Evolutionary conservation across 64 coral and sea anemone species (phyloP), one percentile per base, ranked within the genome.

Genomic region (Dendronephthya gigantea): DNA sequence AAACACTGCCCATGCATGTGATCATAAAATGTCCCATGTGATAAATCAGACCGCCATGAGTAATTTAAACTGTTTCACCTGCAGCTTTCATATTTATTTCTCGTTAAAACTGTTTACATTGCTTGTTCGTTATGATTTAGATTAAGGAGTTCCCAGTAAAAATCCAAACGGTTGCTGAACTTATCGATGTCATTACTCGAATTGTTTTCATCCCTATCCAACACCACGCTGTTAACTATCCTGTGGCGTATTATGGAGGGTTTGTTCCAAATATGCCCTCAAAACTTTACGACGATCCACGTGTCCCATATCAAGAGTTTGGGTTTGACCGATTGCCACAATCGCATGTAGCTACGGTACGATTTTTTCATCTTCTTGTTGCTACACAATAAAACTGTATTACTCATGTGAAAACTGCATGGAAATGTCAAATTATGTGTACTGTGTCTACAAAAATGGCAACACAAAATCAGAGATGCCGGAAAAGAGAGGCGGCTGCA

Each of bases 201-300:
- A 76, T 76, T 37, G 5, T 83, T 2, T 76, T 76, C 17, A 76
- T 38, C 35, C 69, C 69, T 27, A 76, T 76, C 4, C 28, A 38
- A 76, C 69, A 76, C 31, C 6, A 6, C 69, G 69, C 69, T 76
- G 35, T 38, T 38, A 76, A 76, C 25, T 76, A 76, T 38, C 69
- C 69, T 76, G n/a, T 76, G 31, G 28, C 69, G 29, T 76, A 76
- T 76, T 76, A 76, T 34, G 69, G 69, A 7, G 69, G 4, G 28
- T 76, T 76, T 38, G 69, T 76, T 76, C 69, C 69, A 15, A 76
- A 76, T 38, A 7, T 76, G 17, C 69, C 69, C 11, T 7, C 69
- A 2, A 76, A 76, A 16, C 28, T 76, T 76, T 76, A 76, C 69
- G 69, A 76, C 69, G 69, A 76, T 34, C 69, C 69, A 6, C 69